Evolutionary conservation across 2,113 vertebrate genomes (phyloP).

Genomic region (Anarrhichthys ocellatus): DNA sequence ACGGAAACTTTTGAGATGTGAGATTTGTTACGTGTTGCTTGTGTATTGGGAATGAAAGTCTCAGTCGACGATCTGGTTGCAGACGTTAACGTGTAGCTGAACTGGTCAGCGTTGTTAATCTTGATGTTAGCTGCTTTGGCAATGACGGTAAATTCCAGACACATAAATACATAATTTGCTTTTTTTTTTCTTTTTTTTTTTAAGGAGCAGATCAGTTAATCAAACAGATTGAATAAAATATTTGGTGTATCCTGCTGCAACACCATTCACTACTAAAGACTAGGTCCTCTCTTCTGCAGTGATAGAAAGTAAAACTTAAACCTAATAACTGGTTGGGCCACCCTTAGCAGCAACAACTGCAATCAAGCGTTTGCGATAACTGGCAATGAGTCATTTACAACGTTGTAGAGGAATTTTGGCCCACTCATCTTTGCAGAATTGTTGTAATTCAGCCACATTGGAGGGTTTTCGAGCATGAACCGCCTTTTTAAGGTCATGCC

Average conservation of each 20-base stretch:
- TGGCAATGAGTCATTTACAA: no score
- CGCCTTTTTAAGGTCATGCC: no score
- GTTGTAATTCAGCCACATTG: no score
- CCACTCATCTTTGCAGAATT: no score
- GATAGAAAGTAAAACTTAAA: constrained; percentile 6
- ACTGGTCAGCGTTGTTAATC: constrained; percentile 23
- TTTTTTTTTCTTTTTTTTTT: not conserved
- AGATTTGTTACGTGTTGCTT: not conserved
- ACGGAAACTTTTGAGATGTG: not conserved
- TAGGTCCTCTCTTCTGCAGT: not conserved
- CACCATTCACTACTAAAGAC: not conserved
- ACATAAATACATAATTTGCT: not conserved
- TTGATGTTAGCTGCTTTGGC: not conserved
- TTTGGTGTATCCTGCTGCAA: not conserved
- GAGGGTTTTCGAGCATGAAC: no score
- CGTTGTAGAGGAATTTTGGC: no score
- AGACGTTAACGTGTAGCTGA: not conserved
- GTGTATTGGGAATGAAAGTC: not conserved
- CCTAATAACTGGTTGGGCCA: no score
- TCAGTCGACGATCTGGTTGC: not conserved
- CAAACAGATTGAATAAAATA: not conserved
- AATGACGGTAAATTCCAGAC: not conserved
- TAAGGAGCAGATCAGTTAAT: not conserved
- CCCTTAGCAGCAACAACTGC: no score
- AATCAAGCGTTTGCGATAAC: no score